phyloP scores from a whole-genome alignment of 92 coral and sea anemone species.

The Zoanthus solanderi region DNA sequence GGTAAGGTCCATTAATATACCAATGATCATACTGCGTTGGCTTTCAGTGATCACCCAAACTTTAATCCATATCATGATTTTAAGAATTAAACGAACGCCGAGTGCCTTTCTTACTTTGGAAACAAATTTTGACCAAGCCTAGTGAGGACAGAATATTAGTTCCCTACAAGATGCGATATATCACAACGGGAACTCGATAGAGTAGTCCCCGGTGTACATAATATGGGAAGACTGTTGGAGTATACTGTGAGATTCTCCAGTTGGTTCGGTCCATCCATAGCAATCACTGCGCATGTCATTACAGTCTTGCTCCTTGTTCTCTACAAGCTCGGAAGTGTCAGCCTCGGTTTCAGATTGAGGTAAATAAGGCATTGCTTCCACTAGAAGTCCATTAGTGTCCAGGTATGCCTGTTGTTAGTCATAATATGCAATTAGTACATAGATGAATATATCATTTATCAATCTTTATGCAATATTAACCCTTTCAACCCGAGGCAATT shows the following conservation, averaged over 20 bases:
- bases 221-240: constrained; percentile 22
- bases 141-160: too few relatives aligned
- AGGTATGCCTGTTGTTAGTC: constrained; percentile 54
- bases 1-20: too few relatives aligned
- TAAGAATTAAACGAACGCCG: too few relatives aligned
- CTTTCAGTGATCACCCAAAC: too few relatives aligned
- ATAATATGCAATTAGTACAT: background rate
- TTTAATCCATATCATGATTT: too few relatives aligned
- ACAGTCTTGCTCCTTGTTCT: constrained; percentile 23
- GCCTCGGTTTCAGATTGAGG: constrained; percentile 58
- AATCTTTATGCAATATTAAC: background rate
- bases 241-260: constrained; percentile 27
- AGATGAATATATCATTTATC: background rate
- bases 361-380: constrained; percentile 63
- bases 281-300: constrained; percentile 18
- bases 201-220: constrained; percentile 26
- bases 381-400: constrained; percentile 40
- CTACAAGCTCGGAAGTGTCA: constrained; percentile 12
- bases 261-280: constrained; percentile 34
- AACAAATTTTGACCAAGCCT: too few relatives aligned
- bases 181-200: constrained; percentile 13
- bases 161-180: background rate
- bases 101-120: too few relatives aligned
- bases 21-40: too few relatives aligned
- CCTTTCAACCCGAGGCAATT: too few relatives aligned